phyloP scores from a whole-genome alignment of 2,888 invertebrate species.

The Nemurella pictetii region DNA sequence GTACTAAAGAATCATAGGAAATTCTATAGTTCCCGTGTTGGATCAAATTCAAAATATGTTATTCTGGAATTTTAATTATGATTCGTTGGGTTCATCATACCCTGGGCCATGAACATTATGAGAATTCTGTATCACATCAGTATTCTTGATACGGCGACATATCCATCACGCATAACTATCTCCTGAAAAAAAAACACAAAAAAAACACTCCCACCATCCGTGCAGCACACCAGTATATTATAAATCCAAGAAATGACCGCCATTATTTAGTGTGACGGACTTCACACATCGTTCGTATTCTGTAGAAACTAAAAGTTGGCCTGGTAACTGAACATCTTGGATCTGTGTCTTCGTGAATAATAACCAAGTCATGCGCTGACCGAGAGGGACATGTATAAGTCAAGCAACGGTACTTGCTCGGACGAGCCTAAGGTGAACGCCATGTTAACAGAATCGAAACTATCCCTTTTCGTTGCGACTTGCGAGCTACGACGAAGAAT shows the following conservation, averaged over 20 bases:
- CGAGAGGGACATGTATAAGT: background rate
- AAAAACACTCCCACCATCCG: background rate
- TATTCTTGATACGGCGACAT: background rate
- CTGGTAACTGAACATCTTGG: constrained; percentile 24
- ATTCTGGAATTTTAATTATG: background rate
- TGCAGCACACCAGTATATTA: background rate
- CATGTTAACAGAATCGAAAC: background rate
- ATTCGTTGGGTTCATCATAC: background rate
- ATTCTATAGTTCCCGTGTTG: background rate
- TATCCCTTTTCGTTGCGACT: background rate
- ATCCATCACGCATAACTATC: background rate
- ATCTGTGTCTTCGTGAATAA: constrained; percentile 1
- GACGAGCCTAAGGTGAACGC: background rate
- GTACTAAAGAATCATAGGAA: too few relatives aligned
- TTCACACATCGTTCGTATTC: background rate
- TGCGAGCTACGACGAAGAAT: too few relatives aligned
- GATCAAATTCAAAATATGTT: background rate
- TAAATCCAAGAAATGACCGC: background rate
- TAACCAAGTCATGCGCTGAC: background rate
- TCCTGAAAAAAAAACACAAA: background rate
- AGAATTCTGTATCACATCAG: background rate
- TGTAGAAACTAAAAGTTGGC: constrained; percentile 36
- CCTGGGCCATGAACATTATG: background rate
- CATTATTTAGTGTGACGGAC: background rate
- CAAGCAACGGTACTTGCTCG: constrained; percentile 14